These are phyloP conservation scores for Macropodus opercularis DNA, from an alignment of 2,797 vertebrate species.

Conservation along the genomic window DNA sequence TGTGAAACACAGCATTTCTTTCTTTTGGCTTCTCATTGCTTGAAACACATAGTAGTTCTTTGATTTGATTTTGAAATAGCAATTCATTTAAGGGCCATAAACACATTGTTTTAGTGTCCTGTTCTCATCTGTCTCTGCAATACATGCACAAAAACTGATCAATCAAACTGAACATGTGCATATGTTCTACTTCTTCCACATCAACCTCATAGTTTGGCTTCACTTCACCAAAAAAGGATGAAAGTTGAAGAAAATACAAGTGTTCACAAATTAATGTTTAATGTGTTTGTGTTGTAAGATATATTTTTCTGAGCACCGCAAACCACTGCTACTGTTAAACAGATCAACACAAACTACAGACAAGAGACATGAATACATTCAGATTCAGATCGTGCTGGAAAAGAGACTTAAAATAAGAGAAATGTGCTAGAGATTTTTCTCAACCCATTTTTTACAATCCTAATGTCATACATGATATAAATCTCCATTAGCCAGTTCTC, in stretches of 20 bases:
- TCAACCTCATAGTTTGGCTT: conserved; percentile 17
- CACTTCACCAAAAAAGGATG: conserved; percentile 5
- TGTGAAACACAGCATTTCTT: conserved; percentile 6
- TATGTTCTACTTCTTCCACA: conserved; percentile 18
- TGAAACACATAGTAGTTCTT: background rate
- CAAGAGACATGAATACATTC: too few relatives aligned
- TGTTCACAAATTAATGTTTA: too few relatives aligned
- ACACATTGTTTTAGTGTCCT: background rate
- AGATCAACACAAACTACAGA: too few relatives aligned
- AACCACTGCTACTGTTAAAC: too few relatives aligned
- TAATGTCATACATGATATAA: conserved; percentile 26
- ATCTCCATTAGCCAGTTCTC: conserved; percentile 36
- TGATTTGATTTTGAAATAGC: background rate
- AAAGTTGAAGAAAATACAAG: background rate
- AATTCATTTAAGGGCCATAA: conserved; percentile 5
- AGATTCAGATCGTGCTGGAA: too few relatives aligned
- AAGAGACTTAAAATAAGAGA: background rate
- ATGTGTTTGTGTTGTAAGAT: too few relatives aligned
- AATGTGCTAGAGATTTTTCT: background rate
- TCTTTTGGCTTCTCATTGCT: background rate
- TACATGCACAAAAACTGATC: conserved; percentile 8
- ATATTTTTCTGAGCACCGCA: too few relatives aligned
- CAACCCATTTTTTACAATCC: background rate
- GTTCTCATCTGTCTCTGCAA: conserved; percentile 9
- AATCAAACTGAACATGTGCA: conserved; percentile 9